Conservation (phyloP, 2,113 vertebrate species). For the Percopsis transmontana region DNA sequence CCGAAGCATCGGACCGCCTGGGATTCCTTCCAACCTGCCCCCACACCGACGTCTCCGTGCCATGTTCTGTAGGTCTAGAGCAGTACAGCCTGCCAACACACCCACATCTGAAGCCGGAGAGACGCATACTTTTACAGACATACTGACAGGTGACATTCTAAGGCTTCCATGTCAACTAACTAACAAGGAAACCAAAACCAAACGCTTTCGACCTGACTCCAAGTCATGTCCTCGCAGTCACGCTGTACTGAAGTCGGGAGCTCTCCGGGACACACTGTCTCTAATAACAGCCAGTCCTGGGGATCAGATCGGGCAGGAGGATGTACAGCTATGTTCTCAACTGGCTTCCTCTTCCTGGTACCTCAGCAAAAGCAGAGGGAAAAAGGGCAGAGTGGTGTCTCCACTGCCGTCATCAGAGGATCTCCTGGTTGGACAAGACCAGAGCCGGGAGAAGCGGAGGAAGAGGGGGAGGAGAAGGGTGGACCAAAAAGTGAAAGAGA, state of each 20-base stretch:
- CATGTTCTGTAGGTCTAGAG: constrained; percentile 45
- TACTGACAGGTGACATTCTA: neutral
- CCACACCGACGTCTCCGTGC: constrained; percentile 61
- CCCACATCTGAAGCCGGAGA: neutral
- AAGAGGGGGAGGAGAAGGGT: constrained; percentile 21
- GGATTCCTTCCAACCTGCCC: constrained; percentile 38
- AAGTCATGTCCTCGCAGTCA: neutral
- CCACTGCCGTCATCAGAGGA: constrained; percentile 36
- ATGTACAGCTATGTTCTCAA: constrained; percentile 15
- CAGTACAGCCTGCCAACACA: constrained; percentile 42
- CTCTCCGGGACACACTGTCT: constrained; percentile 2
- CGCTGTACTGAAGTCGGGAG: neutral
- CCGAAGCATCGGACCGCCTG: constrained; percentile 41
- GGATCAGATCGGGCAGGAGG: constrained; percentile 9
- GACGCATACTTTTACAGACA: constrained; percentile 15
- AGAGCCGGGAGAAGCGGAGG: constrained; percentile 12
- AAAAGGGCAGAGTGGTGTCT: constrained; percentile 27
- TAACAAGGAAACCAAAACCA: neutral
- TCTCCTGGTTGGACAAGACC: neutral
- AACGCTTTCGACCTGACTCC: constrained; percentile 1
- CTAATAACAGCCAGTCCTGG: neutral
- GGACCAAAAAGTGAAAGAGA: constrained; percentile 17
- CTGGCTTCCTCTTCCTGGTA: constrained; percentile 2
- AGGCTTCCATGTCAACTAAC: neutral
- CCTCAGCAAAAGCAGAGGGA: constrained; percentile 9